Percentiles rank a stretch among this genome's conserved stretches.
These are phyloP conservation scores for Oconnorella tubifera DNA, from an alignment of 2,888 invertebrate species.

Conservation along the genomic window DNA sequence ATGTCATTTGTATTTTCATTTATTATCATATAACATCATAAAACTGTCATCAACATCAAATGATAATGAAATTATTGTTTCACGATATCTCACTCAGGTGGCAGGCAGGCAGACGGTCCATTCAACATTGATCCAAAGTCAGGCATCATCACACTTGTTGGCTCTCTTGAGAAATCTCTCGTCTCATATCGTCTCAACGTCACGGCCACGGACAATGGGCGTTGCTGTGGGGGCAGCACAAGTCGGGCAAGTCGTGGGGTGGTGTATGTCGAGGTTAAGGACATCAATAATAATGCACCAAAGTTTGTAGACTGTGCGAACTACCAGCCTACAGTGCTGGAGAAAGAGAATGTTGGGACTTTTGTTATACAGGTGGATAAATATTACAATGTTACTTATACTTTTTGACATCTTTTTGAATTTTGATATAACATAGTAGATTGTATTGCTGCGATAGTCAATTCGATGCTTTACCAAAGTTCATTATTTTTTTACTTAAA, in stretches of 20 bases:
- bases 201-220: conserved; percentile 94
- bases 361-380: conserved; percentile 28
- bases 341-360: conserved; percentile 34
- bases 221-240: conserved; percentile 84
- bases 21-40: too few species aligned
- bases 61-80: too few species aligned
- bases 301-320: conserved; percentile 89
- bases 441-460: too few species aligned
- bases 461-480: too few species aligned
- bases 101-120: conserved; percentile 32
- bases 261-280: conserved; percentile 92
- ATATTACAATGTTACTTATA: too few species aligned
- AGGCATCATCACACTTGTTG: conserved; percentile 48
- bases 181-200: conserved; percentile 86
- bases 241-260: conserved; percentile 91
- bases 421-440: too few species aligned
- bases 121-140: conserved; percentile 51
- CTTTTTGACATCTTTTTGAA: too few species aligned
- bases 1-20: too few species aligned
- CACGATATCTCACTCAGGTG: conserved; percentile 24
- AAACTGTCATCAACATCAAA: too few species aligned
- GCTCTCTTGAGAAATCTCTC: conserved; percentile 40
- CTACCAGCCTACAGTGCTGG: conserved; percentile 70
- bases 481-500: too few species aligned
- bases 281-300: conserved; percentile 95